Conservation (phyloP, 2,113 vertebrate genomes). For the Hemiscyllium ocellatum region DNA sequence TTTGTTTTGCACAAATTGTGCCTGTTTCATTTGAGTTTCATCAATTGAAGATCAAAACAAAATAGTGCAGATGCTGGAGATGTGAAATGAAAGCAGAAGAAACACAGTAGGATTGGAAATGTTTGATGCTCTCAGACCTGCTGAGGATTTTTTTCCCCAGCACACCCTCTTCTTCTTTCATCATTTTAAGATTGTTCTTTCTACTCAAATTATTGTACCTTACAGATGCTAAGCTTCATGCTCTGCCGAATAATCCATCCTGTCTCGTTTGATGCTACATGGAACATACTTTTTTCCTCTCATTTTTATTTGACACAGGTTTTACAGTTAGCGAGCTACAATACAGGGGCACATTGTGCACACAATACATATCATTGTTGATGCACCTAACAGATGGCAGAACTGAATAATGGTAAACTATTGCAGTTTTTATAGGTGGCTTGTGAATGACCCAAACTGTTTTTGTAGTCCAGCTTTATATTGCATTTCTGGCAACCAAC, state of each 20-base stretch:
- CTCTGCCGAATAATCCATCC: background rate
- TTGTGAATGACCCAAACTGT: conserved; percentile 10
- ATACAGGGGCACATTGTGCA: conserved; percentile 1
- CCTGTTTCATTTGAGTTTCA: background rate
- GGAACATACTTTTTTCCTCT: background rate
- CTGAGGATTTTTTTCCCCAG: no score
- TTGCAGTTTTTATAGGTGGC: conserved; percentile 9
- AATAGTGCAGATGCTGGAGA: no score
- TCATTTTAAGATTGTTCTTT: background rate
- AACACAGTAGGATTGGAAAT: no score
- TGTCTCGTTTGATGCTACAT: background rate
- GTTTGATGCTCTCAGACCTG: no score
- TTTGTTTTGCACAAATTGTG: background rate
- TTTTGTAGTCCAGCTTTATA: conserved; percentile 14
- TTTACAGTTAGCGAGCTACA: background rate
- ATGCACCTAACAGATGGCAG: conserved; percentile 21
- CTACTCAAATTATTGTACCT: background rate
- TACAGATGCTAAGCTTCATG: background rate
- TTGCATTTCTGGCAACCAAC: background rate
- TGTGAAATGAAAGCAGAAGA: no score
- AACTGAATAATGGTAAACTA: conserved; percentile 3
- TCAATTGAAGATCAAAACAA: background rate
- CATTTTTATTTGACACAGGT: conserved; percentile 17
- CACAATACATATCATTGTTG: background rate
- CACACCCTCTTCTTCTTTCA: no score